phyloP scores from a whole-genome alignment of 2,888 invertebrate genomes.

The Agonopterix heracliana region DNA sequence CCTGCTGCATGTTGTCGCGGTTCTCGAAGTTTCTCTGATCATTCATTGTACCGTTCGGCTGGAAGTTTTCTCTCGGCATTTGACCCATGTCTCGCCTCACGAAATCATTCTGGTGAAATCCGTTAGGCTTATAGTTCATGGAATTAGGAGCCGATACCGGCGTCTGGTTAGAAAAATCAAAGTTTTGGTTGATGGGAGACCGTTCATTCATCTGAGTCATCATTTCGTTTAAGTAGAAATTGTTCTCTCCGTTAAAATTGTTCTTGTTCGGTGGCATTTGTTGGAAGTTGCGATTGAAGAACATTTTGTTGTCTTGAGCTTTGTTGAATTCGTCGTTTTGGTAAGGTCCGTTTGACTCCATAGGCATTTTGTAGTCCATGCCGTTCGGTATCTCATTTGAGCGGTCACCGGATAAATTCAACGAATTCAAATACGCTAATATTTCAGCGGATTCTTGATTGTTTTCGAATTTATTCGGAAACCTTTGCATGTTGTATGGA shows the following conservation, averaged over 20 bases:
- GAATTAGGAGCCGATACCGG: constrained; percentile 34
- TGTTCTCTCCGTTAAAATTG: constrained; percentile 45
- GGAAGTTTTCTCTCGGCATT: constrained; percentile 45
- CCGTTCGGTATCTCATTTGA: constrained; percentile 43
- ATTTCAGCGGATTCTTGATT: constrained; percentile 52
- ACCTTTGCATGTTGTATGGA: constrained; percentile 40
- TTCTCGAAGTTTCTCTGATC: constrained; percentile 54
- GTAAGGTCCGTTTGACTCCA: constrained; percentile 53
- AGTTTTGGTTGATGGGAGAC: constrained; percentile 47
- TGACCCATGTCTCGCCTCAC: constrained; percentile 51
- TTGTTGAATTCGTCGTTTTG: constrained; percentile 48
- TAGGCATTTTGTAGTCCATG: constrained; percentile 52
- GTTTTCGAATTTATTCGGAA: constrained; percentile 45
- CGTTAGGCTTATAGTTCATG: constrained; percentile 54
- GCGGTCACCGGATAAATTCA: constrained; percentile 48
- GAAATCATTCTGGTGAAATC: constrained; percentile 55
- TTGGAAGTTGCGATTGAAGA: constrained; percentile 41
- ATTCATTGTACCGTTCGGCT: constrained; percentile 32
- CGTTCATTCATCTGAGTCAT: constrained; percentile 47
- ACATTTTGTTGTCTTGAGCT: constrained; percentile 51
- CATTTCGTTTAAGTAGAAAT: constrained; percentile 45
- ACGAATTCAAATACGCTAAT: constrained; percentile 51
- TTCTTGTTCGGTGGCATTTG: constrained; percentile 44
- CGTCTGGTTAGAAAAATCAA: constrained; percentile 47
- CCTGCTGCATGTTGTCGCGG: constrained; percentile 51